A percentile compares a stretch with the other conserved stretches of the same genome.
Conservation (phyloP, 2,797 vertebrate genomes). For the Pseudocheirus occidentalis region DNA sequence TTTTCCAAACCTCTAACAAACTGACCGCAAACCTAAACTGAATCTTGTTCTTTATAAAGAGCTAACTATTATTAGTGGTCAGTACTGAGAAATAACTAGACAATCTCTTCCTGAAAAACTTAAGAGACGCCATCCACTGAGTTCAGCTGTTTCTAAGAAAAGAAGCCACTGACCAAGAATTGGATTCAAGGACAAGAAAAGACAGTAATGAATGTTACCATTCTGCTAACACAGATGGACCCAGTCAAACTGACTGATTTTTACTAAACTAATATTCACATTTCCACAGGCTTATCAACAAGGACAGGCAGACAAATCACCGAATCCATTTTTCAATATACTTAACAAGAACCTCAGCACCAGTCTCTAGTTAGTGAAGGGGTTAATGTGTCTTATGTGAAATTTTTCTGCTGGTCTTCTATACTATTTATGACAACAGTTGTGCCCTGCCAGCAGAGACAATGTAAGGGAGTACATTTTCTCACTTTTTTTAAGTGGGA, state of each 20-base stretch:
- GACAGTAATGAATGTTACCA: not conserved
- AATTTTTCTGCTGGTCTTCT: conserved; percentile 80
- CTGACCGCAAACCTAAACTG: not conserved
- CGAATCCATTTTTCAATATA: conserved; percentile 44
- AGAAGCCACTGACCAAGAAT: not conserved
- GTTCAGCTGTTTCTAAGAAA: not conserved
- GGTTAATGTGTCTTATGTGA: conserved; percentile 77
- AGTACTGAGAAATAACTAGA: not conserved
- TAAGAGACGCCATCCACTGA: not conserved
- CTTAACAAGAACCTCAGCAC: conserved; percentile 39
- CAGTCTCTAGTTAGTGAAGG: conserved; percentile 67
- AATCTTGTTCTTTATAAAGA: conserved; percentile 30
- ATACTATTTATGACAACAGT: conserved; percentile 80
- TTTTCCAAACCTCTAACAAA: not conserved
- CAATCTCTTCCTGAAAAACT: not conserved
- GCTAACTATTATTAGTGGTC: not conserved
- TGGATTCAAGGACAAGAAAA: not conserved
- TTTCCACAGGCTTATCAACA: conserved; percentile 42
- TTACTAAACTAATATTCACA: not conserved
- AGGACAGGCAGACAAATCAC: conserved; percentile 30
- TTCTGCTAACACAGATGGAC: conserved; percentile 17
- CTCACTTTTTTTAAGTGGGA: conserved; percentile 61
- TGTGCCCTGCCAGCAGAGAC: conserved; percentile 80
- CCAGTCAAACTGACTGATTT: not conserved
- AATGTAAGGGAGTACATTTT: conserved; percentile 76